Evolutionary conservation across 2,888 invertebrate species (phyloP).

Genomic region (Adelphocoris suturalis): DNA sequence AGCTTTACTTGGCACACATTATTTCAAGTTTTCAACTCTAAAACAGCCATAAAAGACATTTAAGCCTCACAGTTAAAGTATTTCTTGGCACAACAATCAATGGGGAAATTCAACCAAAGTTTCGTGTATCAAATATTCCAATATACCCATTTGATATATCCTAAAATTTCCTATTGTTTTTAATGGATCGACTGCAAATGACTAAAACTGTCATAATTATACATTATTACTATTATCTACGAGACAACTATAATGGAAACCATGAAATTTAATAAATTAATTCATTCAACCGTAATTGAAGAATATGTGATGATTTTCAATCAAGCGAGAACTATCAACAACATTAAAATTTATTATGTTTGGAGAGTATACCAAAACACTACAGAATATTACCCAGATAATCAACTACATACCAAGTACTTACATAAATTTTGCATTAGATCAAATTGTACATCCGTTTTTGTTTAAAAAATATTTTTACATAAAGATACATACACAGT

Average conservation of each 20-base stretch:
- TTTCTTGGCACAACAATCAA: constrained; percentile 22
- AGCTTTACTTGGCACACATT: constrained; percentile 23
- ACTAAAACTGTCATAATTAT: not conserved
- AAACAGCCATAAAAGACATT: not conserved
- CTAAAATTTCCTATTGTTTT: not conserved
- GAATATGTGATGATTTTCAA: no score
- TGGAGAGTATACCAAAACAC: no score
- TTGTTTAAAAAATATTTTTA: constrained; percentile 10
- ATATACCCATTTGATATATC: not conserved
- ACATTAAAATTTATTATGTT: no score
- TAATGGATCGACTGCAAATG: not conserved
- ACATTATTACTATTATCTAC: no score
- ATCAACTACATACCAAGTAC: no score
- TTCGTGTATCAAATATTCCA: not conserved
- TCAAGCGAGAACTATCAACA: no score
- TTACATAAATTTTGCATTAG: no score
- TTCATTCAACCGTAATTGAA: no score
- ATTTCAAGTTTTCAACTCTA: not conserved
- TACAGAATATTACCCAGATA: no score
- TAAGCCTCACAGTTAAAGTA: not conserved
- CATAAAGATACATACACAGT: not conserved
- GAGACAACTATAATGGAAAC: no score
- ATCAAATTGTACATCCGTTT: not conserved
- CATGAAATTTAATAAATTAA: no score
- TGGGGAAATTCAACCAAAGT: not conserved